phyloP scores from a whole-genome alignment of 2,888 invertebrate species.

The Timandra comae region DNA sequence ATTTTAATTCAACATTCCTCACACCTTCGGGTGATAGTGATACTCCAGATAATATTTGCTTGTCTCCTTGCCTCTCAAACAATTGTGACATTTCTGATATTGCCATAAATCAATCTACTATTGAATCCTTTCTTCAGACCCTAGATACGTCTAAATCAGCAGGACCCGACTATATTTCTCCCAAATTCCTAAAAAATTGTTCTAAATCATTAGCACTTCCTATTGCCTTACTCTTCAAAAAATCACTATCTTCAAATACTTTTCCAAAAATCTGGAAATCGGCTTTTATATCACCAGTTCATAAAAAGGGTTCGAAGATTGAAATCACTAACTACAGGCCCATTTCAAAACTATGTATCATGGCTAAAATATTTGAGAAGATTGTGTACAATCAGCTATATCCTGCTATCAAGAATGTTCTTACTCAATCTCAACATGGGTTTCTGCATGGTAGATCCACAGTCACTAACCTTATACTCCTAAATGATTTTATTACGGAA shows the following conservation, averaged over 20 bases:
- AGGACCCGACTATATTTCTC: neutral
- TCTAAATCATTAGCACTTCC: neutral
- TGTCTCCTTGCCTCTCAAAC: neutral
- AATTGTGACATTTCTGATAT: neutral
- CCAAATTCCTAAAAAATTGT: neutral
- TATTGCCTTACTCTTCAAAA: neutral
- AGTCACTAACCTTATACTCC: too few species aligned
- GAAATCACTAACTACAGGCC: neutral
- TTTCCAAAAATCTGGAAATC: neutral
- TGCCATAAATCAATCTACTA: neutral
- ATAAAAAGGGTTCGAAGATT: neutral
- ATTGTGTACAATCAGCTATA: slow-evolving; percentile 3
- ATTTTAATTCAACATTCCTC: neutral
- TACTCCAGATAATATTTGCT: too few species aligned
- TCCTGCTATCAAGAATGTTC: too few species aligned
- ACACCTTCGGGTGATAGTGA: too few species aligned
- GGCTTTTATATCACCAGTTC: too few species aligned
- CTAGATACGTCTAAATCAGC: neutral
- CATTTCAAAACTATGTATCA: slow-evolving; percentile 5
- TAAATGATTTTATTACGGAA: too few species aligned
- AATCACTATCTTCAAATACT: neutral
- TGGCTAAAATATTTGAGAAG: slow-evolving; percentile 4
- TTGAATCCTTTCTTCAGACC: neutral
- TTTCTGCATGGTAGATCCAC: too few species aligned
- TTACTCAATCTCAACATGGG: too few species aligned